Evolutionary conservation across 2,888 invertebrate genomes (phyloP).

Genomic region (Diarsia rubi): DNA sequence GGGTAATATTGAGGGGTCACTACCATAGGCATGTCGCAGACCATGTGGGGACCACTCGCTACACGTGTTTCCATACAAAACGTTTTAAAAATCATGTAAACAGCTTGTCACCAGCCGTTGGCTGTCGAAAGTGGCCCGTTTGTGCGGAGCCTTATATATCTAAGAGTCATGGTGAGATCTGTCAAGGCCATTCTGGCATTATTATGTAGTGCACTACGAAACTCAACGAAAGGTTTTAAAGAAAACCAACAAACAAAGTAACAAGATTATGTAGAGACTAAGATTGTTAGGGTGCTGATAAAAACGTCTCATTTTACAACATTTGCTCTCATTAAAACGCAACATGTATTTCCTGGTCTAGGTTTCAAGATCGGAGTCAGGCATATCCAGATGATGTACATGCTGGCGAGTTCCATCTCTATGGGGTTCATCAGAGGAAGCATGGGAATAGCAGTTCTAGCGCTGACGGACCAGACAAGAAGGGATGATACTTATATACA

Average conservation of each 20-base stretch:
- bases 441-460: conserved; percentile 89
- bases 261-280: not conserved
- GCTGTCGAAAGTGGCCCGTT: too few species aligned
- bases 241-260: conserved; percentile 3
- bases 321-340: not conserved
- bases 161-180: not conserved
- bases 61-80: too few species aligned
- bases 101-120: too few species aligned
- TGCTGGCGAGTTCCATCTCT: conserved; percentile 87
- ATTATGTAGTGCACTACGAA: not conserved
- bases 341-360: conserved; percentile 55
- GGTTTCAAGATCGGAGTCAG: conserved; percentile 87
- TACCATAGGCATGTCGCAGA: too few species aligned
- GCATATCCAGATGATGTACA: conserved; percentile 90
- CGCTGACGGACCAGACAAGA: conserved; percentile 83
- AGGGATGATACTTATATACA: conserved; percentile 79
- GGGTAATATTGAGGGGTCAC: too few species aligned
- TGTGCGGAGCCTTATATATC: not conserved
- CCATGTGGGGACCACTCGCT: too few species aligned
- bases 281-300: not conserved
- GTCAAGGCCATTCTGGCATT: not conserved
- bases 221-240: not conserved
- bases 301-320: conserved; percentile 6
- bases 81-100: too few species aligned
- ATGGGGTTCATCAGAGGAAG: conserved; percentile 90